phyloP scores from a whole-genome alignment of 2,113 vertebrate species.

The Synchiropus splendidus region DNA sequence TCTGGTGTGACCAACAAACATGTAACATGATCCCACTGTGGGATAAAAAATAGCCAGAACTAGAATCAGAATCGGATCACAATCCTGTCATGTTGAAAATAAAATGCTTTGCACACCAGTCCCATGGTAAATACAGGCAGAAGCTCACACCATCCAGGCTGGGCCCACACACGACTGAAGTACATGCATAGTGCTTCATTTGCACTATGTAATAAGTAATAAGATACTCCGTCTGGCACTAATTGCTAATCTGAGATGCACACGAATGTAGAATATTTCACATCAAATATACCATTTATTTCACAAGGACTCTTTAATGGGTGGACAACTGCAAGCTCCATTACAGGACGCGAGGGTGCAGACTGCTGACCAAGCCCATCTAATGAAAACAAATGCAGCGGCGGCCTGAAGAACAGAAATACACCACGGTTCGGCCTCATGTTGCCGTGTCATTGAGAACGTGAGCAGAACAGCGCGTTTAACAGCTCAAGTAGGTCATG shows the following conservation, averaged over 20 bases:
- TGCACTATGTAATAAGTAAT: not conserved
- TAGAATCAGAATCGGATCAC: too few relatives aligned
- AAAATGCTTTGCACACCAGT: too few relatives aligned
- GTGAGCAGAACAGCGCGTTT: conserved; percentile 38
- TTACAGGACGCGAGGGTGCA: conserved; percentile 53
- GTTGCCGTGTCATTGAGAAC: conserved; percentile 30
- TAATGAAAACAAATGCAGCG: conserved; percentile 68
- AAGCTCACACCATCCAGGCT: too few relatives aligned
- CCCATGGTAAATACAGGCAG: too few relatives aligned
- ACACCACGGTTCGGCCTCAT: conserved; percentile 28
- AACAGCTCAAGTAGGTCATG: conserved; percentile 49
- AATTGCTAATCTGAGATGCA: conserved; percentile 37
- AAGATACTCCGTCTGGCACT: conserved; percentile 18
- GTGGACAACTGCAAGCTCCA: conserved; percentile 43
- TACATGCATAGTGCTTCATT: too few relatives aligned
- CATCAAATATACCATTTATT: conserved; percentile 65
- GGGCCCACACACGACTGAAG: too few relatives aligned
- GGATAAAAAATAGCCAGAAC: too few relatives aligned
- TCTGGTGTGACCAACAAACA: too few relatives aligned
- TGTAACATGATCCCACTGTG: too few relatives aligned
- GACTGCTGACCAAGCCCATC: conserved; percentile 58
- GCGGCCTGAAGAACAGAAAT: conserved; percentile 43
- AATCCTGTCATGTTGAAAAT: too few relatives aligned
- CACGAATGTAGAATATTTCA: conserved; percentile 44
- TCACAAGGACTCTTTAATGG: conserved; percentile 53